Base-by-base conservation (phyloP, 2,113 vertebrate genomes). In the Egretta garzetta region DNA sequence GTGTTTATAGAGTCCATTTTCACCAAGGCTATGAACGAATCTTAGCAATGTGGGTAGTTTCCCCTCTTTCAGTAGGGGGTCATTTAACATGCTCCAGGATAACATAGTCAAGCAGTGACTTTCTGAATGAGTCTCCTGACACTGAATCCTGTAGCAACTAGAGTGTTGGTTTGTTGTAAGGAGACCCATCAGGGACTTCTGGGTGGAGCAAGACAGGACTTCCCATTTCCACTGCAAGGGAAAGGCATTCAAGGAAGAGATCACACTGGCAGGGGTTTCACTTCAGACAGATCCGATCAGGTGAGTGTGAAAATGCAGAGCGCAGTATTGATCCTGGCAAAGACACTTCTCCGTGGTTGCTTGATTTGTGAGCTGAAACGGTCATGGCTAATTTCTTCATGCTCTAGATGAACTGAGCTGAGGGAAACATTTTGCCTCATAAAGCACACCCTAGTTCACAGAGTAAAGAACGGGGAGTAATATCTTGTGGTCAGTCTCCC, bases 201-300 rank as follows among this genome's bases (percentile, higher is more conserved):
- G 27, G 15, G 23, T 45, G 67, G 19, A 85, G 12, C 9, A 63
- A 59, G 22, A 24, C 32, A 91, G 28, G 30, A 32, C 27, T 53
- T 80, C 11, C 17, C 20, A 26, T 55, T 73, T 70, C 71, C 32
- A 12, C 37, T 80, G 37, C 20, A 27, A 59, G 21, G 18, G 33
- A 90, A 80, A 83, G 32, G 28, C 20, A 62, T 12, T 30, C 0
- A 1, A 52, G 50, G 50, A 88, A 70, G 37, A 59, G 27, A 52
- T 37, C 4, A 3, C 1, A 0, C 6, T 52, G 16, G 23, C 39
- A 37, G 39, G 3, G 0, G 17, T 45, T 82, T 68, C 1, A 4
- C 21, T 63, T 82, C 1, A 5, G 27, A 56, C 22, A 66, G 35
- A 60, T 84, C 68, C 52, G 26, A 75, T 35, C 47, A 62, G 35